phyloP scores from a whole-genome alignment of 2,113 vertebrate species.

The Nannobrachium achirus region DNA sequence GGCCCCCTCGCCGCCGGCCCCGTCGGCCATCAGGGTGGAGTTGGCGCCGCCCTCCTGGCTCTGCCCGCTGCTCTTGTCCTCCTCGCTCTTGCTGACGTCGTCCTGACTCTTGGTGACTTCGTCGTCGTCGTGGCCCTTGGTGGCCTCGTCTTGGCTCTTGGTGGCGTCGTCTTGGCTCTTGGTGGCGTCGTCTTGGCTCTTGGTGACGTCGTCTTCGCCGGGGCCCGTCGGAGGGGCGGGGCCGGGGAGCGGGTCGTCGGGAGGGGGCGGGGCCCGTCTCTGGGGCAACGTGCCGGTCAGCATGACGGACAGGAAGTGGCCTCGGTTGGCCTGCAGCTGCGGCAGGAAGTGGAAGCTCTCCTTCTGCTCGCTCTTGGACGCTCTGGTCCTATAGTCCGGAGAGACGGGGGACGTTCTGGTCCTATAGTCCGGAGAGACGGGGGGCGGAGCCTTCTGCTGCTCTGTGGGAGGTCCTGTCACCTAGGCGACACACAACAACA shows the following conservation, averaged over 20 bases:
- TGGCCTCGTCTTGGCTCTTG: no score
- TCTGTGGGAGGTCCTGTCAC: constrained; percentile 83
- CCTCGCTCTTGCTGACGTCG: constrained; percentile 83
- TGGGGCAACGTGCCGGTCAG: constrained; percentile 80
- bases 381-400: constrained; percentile 89
- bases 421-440: constrained; percentile 88
- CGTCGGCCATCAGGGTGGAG: constrained; percentile 91
- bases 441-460: constrained; percentile 71
- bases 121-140: constrained; percentile 61
- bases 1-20: constrained; percentile 80
- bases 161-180: no score
- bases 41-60: constrained; percentile 90
- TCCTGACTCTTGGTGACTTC: constrained; percentile 59
- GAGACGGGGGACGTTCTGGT: constrained; percentile 81
- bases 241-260: no score
- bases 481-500: constrained; percentile 57
- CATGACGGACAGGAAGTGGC: constrained; percentile 90
- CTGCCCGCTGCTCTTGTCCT: constrained; percentile 87
- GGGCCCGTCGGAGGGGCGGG: no score
- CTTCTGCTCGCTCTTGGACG: constrained; percentile 83
- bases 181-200: no score
- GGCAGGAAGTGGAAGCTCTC: constrained; percentile 84
- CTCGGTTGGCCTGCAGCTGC: constrained; percentile 86
- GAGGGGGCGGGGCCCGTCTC: no score
- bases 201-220: no score